Evolutionary conservation across 2,113 vertebrate species (phyloP), one percentile per base, ranked within the genome.

Genomic region (Eretmochelys imbricata): DNA sequence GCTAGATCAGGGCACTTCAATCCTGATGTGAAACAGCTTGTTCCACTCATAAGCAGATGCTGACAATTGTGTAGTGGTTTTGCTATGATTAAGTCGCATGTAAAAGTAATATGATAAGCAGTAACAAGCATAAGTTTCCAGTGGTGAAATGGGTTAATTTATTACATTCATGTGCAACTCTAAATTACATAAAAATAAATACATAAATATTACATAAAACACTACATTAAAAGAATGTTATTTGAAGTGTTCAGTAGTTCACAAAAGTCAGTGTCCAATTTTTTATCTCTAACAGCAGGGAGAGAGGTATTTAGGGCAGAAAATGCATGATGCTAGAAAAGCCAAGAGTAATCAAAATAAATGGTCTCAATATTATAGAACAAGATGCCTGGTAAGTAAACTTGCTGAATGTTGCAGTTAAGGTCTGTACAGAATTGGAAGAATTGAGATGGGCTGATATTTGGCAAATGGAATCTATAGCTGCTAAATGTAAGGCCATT

Each of bases 321-420:
- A 42, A 84, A 25, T 14, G 7, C 5, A 1, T 83, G 51, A 9
- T 81, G 27, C 20, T 31, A 90, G 54, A 57, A 89, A 0, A 25
- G 53, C 69, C 16, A 38, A 72, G n/a, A 38, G n/a, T 38, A 38
- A 42, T 38, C 19, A 22, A 9, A 20, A 5, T 72, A 38, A 22
- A 72, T 38, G 9, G 16, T 72, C 7, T n/a, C 38, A 72, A 38
- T 80, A 14, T 0, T 0, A 0, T 65, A 57, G 46, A 8, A 1
- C 57, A 19, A 87, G 65, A 48, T 79, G 7, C 78, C 3, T 46
- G 27, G 17, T 46, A 82, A 54, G 31, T 59, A 62, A 62, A 62
- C 59, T 62, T 62, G 59, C 29, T 62, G 59, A 62, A 31, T 62
- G 59, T 29, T 62, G 59, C 29, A 31, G 27, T 62, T 62, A 62